These are phyloP conservation scores for Parasteatoda lunata DNA, from an alignment of 2,888 invertebrate species.

Conservation along the genomic window DNA sequence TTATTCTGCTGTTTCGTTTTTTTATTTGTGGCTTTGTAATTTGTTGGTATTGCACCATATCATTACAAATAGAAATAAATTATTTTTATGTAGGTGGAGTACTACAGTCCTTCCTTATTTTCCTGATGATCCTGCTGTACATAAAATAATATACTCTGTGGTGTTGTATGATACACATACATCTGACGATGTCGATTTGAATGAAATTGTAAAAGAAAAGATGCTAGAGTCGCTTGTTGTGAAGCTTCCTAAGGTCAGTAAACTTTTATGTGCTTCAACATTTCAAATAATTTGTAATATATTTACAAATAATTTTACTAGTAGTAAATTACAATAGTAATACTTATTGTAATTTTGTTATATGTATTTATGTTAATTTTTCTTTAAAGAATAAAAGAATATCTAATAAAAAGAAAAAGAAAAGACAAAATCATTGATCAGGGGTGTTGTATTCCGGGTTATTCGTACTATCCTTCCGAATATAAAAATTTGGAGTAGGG, in stretches of 20 bases:
- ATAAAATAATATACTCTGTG: slow-evolving; percentile 74
- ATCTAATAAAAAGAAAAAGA: no score
- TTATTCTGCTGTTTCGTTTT: neutral
- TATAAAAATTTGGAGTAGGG: no score
- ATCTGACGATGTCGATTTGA: slow-evolving; percentile 80
- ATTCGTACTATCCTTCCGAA: no score
- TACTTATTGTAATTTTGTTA: no score
- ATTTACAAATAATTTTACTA: no score
- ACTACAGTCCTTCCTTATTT: slow-evolving; percentile 13
- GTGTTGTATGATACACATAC: slow-evolving; percentile 81
- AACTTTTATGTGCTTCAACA: neutral
- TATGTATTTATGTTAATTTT: no score
- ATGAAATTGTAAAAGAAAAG: slow-evolving; percentile 78
- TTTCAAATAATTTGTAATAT: no score
- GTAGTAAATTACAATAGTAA: no score
- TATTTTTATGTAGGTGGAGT: slow-evolving; percentile 28
- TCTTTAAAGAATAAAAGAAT: no score
- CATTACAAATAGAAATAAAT: neutral
- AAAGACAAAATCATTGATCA: no score
- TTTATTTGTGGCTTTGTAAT: neutral
- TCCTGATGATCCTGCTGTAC: slow-evolving; percentile 43
- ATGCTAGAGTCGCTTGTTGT: slow-evolving; percentile 75
- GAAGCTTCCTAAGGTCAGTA: slow-evolving; percentile 70
- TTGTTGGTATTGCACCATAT: neutral
- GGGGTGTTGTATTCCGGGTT: no score